Evolutionary conservation across 2,797 vertebrate species (phyloP).

Genomic region (Echiichthys vipera): DNA sequence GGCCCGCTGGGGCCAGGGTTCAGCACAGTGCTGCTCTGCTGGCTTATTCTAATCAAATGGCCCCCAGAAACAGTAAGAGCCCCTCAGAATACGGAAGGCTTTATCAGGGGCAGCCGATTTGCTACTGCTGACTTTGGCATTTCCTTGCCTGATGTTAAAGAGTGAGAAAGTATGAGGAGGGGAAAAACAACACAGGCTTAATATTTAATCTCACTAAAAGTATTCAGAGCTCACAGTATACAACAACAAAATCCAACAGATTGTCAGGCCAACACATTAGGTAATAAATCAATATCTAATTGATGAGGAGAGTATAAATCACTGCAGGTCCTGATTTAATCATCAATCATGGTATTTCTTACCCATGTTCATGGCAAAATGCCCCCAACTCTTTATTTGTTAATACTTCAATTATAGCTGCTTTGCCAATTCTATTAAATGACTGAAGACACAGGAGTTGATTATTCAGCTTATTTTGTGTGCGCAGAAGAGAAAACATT

Average conservation of each 20-base stretch:
- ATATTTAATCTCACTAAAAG: constrained; percentile 77
- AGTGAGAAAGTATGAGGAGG: constrained; percentile 42
- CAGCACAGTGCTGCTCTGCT: constrained; percentile 32
- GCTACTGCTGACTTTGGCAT: constrained; percentile 60
- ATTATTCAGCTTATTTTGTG: constrained; percentile 42
- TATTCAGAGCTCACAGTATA: constrained; percentile 61
- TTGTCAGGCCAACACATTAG: constrained; percentile 68
- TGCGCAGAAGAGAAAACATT: neutral
- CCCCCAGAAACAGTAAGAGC: constrained; percentile 48
- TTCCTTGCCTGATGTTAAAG: constrained; percentile 46
- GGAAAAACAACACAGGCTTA: constrained; percentile 54
- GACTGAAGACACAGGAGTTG: constrained; percentile 29
- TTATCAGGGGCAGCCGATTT: constrained; percentile 53
- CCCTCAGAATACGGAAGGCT: constrained; percentile 50
- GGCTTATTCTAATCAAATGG: constrained; percentile 63
- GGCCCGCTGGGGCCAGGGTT: constrained; percentile 31
- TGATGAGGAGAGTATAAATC: constrained; percentile 77
- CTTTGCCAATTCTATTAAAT: constrained; percentile 52
- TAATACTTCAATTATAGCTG: constrained; percentile 51
- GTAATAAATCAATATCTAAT: constrained; percentile 80
- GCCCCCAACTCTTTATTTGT: constrained; percentile 64
- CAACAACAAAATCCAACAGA: constrained; percentile 65
- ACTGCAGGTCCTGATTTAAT: constrained; percentile 66
- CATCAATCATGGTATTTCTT: constrained; percentile 76
- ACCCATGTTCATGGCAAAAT: constrained; percentile 61